Percentiles rank a stretch among this genome's conserved stretches.
These are phyloP conservation scores for Drusus annulatus DNA, from an alignment of 1,140 invertebrate species.

Conservation along the genomic window DNA sequence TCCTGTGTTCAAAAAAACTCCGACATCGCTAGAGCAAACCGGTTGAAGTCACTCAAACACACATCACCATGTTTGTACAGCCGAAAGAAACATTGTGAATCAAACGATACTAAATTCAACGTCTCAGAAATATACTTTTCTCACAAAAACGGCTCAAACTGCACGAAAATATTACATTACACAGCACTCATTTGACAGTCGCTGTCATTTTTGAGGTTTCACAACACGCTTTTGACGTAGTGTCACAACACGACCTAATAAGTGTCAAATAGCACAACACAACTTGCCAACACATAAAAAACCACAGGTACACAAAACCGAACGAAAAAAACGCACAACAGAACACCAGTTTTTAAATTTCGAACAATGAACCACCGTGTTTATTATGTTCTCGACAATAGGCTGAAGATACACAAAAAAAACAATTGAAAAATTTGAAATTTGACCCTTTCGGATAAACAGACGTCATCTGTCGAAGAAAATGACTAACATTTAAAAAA, in stretches of 20 bases:
- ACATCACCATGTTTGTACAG: not conserved
- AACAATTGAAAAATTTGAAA: not conserved
- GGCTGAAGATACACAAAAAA: not conserved
- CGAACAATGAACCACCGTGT: not conserved
- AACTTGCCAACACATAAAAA: not conserved
- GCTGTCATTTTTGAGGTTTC: conserved; percentile 4
- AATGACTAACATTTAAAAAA: not conserved
- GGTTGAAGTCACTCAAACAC: not conserved
- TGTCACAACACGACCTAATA: conserved; percentile 37
- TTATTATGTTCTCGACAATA: conserved; percentile 8
- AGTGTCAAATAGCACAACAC: conserved; percentile 13
- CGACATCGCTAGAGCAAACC: conserved; percentile 1
- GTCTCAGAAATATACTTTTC: no score
- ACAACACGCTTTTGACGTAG: conserved; percentile 32
- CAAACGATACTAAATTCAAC: no score
- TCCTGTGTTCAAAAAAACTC: not conserved
- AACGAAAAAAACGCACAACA: conserved; percentile 12
- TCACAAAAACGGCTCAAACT: no score
- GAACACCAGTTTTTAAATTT: conserved; percentile 16
- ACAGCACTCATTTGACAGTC: conserved; percentile 19
- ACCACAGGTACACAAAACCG: conserved; percentile 15
- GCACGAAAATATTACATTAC: not conserved
- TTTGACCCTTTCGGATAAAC: not conserved
- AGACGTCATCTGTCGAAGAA: not conserved
- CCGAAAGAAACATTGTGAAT: no score